Evolutionary conservation across 2,113 vertebrate species (phyloP).

Genomic region (Emydocephalus ijimae): DNA sequence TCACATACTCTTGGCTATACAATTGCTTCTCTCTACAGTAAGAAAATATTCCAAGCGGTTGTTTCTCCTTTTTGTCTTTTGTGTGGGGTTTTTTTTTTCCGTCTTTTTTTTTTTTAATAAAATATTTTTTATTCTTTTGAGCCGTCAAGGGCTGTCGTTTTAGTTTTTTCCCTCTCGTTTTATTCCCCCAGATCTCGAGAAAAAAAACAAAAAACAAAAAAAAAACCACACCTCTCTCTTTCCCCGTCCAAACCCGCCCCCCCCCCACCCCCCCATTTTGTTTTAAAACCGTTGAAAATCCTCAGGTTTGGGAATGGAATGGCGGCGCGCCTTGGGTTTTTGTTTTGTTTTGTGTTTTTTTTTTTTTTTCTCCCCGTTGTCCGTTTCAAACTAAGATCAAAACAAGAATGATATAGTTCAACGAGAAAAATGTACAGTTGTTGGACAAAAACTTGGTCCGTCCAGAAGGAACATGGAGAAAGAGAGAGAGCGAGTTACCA

Average conservation of each 20-base stretch:
- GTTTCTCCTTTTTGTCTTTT: conserved; percentile 67
- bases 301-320: conserved; percentile 71
- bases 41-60: conserved; percentile 87
- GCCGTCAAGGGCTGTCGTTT: conserved; percentile 61
- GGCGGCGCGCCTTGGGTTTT: conserved; percentile 49
- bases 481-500: conserved; percentile 45
- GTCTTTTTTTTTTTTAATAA: conserved; percentile 69
- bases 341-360: neutral
- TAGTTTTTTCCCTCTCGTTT: neutral
- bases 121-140: conserved; percentile 72
- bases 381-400: conserved; percentile 69
- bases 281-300: conserved; percentile 56
- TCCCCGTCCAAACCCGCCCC: neutral
- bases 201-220: no score
- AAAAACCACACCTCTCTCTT: conserved; percentile 9
- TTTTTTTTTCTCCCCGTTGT: neutral
- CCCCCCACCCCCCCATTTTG: no score
- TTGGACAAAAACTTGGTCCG: conserved; percentile 72
- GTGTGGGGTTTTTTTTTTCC: no score
- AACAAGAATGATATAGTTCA: conserved; percentile 61
- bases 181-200: neutral
- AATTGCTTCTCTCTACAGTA: conserved; percentile 77
- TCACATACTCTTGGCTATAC: conserved; percentile 76
- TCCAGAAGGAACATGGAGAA: conserved; percentile 61
- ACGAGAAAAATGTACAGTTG: conserved; percentile 71